Percentiles rank a stretch among this genome's conserved stretches.
phyloP scores from a whole-genome alignment of 2,888 invertebrate genomes.

The Caenorhabditis sulstoni region DNA sequence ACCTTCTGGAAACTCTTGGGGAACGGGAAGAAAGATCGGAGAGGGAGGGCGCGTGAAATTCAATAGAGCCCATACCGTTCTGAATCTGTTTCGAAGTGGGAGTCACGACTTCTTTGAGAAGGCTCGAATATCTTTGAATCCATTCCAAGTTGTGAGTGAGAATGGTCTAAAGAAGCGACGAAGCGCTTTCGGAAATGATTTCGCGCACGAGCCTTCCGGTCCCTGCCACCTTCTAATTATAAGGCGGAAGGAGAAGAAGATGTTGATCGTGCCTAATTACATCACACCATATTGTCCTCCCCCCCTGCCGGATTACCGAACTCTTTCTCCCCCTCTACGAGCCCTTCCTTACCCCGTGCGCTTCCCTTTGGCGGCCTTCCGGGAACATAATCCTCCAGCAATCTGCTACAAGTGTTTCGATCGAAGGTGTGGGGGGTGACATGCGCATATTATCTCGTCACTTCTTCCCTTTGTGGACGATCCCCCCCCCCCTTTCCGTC shows the following conservation, averaged over 20 bases:
- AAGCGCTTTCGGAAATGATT: no score
- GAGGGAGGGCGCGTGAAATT: no score
- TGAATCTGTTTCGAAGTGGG: no score
- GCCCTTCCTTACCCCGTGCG: not conserved
- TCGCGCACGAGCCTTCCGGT: not conserved
- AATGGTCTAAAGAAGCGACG: no score
- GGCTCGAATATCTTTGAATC: no score
- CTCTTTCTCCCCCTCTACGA: no score
- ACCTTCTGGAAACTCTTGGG: no score
- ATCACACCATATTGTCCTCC: constrained; percentile 14
- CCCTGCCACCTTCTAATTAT: not conserved
- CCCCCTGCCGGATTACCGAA: not conserved
- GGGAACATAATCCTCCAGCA: constrained; percentile 27
- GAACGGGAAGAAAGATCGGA: no score
- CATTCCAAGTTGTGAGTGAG: no score
- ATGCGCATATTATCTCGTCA: constrained; percentile 47
- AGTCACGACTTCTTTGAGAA: no score
- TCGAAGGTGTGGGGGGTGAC: constrained; percentile 18
- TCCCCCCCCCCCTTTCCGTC: not conserved
- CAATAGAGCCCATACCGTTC: no score
- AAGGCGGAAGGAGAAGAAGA: no score
- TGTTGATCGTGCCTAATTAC: constrained; percentile 10
- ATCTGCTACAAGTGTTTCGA: constrained; percentile 34
- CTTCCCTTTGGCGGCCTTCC: not conserved
- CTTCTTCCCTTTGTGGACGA: constrained; percentile 14